Evolutionary conservation across 2,113 vertebrate genomes (phyloP).

Genomic region (Furnarius figulus): DNA sequence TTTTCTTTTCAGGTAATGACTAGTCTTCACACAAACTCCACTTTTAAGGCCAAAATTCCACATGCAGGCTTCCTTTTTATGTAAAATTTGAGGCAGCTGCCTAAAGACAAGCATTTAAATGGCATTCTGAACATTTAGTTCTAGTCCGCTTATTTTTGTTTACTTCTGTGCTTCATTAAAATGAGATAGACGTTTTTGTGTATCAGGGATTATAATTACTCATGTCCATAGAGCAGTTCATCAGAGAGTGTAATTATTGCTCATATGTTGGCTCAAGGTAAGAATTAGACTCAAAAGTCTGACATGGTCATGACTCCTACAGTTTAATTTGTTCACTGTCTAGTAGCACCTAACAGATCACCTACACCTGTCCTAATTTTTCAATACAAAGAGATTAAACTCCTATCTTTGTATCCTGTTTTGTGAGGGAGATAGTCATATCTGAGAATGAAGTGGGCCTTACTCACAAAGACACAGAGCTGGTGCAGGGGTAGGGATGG

Average conservation of each 20-base stretch:
- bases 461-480: background rate
- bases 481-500: background rate
- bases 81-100: background rate
- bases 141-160: conserved; percentile 23
- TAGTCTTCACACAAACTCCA: background rate
- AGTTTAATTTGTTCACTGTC: background rate
- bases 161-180: background rate
- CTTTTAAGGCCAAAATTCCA: background rate
- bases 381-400: background rate
- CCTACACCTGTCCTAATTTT: background rate
- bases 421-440: background rate
- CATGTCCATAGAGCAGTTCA: background rate
- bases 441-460: background rate
- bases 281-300: conserved; percentile 19
- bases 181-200: background rate
- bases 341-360: background rate
- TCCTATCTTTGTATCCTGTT: background rate
- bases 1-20: background rate
- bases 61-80: background rate
- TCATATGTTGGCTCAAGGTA: background rate
- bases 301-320: background rate
- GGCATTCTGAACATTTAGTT: background rate
- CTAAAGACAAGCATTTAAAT: background rate
- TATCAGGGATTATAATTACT: background rate
- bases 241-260: conserved; percentile 5